These are phyloP conservation scores for Synergus japonicus DNA, from an alignment of 2,888 invertebrate genomes.

Conservation along the genomic window DNA sequence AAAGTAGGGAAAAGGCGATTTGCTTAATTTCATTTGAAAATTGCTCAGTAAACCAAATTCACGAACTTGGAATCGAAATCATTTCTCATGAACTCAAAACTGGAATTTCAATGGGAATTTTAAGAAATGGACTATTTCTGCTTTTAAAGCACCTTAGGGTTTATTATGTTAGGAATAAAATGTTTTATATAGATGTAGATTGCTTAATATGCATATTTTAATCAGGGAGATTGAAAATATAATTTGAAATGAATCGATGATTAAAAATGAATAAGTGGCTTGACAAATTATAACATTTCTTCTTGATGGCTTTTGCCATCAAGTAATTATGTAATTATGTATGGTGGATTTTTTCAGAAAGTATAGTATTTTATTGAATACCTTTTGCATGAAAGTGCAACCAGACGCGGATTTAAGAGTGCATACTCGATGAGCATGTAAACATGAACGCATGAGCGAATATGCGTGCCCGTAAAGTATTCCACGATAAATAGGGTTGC, in stretches of 20 bases:
- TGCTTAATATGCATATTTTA: no score
- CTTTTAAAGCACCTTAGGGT: no score
- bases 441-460: constrained; percentile 32
- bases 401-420: constrained; percentile 38
- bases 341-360: background rate
- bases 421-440: constrained; percentile 49
- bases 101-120: background rate
- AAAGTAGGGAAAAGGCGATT: background rate
- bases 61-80: background rate
- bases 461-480: constrained; percentile 50
- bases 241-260: no score
- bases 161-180: no score
- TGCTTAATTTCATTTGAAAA: constrained; percentile 4
- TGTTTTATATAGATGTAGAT: no score
- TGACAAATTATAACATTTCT: no score
- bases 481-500: constrained; percentile 49
- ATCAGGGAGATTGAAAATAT: no score
- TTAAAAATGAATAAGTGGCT: no score
- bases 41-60: background rate
- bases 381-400: background rate
- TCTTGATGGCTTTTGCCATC: no score
- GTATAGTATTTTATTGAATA: background rate
- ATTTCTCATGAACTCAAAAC: background rate
- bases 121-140: no score
- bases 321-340: no score